A percentile compares a stretch with the other conserved stretches of the same genome.
phyloP scores from a whole-genome alignment of 2,888 invertebrate species.

The Drosophila anomalata region DNA sequence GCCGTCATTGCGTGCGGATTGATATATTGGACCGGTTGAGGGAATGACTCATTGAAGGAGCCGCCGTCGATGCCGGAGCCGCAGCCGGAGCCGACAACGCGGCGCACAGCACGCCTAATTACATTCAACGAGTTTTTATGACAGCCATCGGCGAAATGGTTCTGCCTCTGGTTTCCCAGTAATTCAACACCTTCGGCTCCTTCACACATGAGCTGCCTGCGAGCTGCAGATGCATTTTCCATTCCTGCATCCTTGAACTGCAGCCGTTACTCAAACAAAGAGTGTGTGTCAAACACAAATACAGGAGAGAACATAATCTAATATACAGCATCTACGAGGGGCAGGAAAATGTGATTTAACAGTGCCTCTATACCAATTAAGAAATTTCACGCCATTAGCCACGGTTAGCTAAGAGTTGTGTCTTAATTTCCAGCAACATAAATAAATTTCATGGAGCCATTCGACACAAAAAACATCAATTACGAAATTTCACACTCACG shows the following conservation, averaged over 20 bases:
- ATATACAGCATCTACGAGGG: neutral
- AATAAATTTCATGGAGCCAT: neutral
- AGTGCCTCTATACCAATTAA: constrained; percentile 22
- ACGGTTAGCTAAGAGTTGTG: constrained; percentile 8
- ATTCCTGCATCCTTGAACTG: constrained; percentile 55
- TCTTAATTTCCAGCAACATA: constrained; percentile 5
- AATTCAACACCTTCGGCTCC: constrained; percentile 62
- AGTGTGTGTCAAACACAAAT: constrained; percentile 8
- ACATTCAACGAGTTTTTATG: constrained; percentile 61
- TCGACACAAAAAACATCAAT: neutral
- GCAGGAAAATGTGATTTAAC: constrained; percentile 15
- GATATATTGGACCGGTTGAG: constrained; percentile 49
- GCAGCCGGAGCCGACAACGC: constrained; percentile 20
- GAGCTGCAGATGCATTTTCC: constrained; percentile 32
- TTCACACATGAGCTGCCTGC: constrained; percentile 25
- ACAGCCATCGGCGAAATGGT: constrained; percentile 38
- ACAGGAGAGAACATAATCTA: neutral
- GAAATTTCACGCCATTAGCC: constrained; percentile 33
- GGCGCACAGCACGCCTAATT: constrained; percentile 63
- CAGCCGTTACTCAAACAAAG: constrained; percentile 35
- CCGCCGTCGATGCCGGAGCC: constrained; percentile 4
- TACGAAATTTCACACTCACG: constrained; percentile 3
- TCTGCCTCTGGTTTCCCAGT: constrained; percentile 29
- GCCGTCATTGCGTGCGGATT: constrained; percentile 53
- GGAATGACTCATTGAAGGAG: constrained; percentile 50